Evolutionary conservation across 2,797 vertebrate species (phyloP).

Genomic region (Melanogrammus aeglefinus): DNA sequence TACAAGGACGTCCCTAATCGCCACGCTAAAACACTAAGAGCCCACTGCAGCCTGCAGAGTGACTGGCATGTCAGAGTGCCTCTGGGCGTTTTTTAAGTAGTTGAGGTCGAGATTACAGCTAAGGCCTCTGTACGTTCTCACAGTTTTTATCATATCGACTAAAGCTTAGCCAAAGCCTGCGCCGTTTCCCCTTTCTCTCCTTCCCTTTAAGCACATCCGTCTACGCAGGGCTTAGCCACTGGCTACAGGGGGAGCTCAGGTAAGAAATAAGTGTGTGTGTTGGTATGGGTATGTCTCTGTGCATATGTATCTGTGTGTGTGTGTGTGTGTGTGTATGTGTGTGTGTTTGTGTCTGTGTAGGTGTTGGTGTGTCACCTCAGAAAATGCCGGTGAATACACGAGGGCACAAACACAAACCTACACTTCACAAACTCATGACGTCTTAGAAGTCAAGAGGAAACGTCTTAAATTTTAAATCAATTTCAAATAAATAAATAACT

Average conservation of each 20-base stretch:
- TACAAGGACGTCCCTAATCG: constrained; percentile 51
- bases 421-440: constrained; percentile 11
- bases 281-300: neutral
- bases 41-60: constrained; percentile 38
- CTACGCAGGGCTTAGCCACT: constrained; percentile 68
- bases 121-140: constrained; percentile 67
- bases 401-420: constrained; percentile 39
- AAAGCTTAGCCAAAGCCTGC: constrained; percentile 74
- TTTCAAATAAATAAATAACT: neutral
- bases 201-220: constrained; percentile 66
- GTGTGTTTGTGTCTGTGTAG: constrained; percentile 31
- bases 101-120: constrained; percentile 72
- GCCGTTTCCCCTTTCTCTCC: constrained; percentile 60
- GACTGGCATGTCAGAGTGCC: constrained; percentile 67
- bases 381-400: constrained; percentile 40
- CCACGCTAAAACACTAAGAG: constrained; percentile 40
- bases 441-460: neutral
- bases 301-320: constrained; percentile 11
- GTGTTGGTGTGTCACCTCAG: constrained; percentile 50
- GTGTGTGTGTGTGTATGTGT: constrained; percentile 6
- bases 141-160: constrained; percentile 77
- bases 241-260: constrained; percentile 65
- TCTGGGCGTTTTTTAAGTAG: constrained; percentile 66
- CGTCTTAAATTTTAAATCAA: neutral
- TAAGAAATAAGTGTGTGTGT: constrained; percentile 53